These are phyloP conservation scores for Mythimna loreyi DNA, from an alignment of 2,888 invertebrate species.

Conservation along the genomic window DNA sequence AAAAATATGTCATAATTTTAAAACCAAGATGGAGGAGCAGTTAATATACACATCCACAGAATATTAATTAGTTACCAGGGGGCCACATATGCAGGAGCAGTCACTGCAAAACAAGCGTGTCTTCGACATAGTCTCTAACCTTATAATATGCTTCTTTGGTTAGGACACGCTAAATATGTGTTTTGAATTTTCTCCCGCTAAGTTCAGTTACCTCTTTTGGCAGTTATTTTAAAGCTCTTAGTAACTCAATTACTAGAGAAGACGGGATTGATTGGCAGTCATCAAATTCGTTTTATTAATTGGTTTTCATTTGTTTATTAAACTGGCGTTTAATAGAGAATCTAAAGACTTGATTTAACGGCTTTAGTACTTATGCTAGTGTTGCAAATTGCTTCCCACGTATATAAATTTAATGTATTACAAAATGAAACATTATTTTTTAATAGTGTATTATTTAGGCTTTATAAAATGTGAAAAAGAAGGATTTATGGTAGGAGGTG, in stretches of 20 bases:
- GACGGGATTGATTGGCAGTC: neutral
- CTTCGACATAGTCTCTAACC: no score
- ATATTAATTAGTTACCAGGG: no score
- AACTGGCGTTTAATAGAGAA: neutral
- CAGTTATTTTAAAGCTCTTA: neutral
- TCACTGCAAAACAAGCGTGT: no score
- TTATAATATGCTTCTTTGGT: no score
- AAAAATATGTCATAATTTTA: no score
- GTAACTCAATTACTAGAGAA: neutral
- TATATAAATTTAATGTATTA: neutral
- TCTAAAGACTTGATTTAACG: neutral
- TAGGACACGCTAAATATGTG: no score
- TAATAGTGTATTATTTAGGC: slow-evolving; percentile 5
- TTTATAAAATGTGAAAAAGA: slow-evolving; percentile 5
- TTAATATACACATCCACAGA: no score
- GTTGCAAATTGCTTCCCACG: neutral
- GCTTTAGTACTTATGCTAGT: neutral
- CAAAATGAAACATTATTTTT: slow-evolving; percentile 9
- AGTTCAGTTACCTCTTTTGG: no score
- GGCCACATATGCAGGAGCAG: no score
- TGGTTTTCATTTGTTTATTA: neutral
- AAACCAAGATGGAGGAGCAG: no score
- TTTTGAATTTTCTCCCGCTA: no score
- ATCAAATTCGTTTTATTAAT: neutral
- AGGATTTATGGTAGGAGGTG: neutral